These are phyloP conservation scores for Platypus cylindrus DNA, from an alignment of 2,888 invertebrate species.

Conservation along the genomic window DNA sequence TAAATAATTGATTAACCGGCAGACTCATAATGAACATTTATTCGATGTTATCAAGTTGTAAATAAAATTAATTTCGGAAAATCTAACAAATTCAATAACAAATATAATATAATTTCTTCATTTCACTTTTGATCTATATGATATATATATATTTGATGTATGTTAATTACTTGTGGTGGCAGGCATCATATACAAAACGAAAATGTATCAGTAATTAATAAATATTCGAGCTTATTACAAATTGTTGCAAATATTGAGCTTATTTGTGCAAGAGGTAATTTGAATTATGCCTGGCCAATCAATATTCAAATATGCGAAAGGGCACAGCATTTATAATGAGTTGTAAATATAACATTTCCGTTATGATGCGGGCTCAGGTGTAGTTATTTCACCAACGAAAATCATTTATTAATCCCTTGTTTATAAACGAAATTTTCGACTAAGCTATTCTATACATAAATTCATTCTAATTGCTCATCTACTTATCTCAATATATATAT, in stretches of 20 bases:
- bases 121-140: no score
- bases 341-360: conserved; percentile 12
- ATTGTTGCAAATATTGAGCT: conserved; percentile 15
- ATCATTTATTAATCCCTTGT: conserved; percentile 9
- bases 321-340: conserved; percentile 13
- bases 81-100: no score
- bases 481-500: no score
- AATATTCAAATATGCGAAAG: conserved; percentile 13
- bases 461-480: conserved; percentile 3
- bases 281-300: conserved; percentile 11
- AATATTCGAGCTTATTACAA: conserved; percentile 15
- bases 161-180: neutral
- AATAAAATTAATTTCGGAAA: no score
- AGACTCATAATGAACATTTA: no score
- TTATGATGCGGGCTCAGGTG: conserved; percentile 10
- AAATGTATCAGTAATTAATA: conserved; percentile 15
- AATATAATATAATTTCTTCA: no score
- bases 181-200: conserved; percentile 6
- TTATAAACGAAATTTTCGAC: conserved; percentile 7
- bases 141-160: no score
- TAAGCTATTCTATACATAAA: conserved; percentile 6
- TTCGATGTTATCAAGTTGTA: no score
- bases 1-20: no score
- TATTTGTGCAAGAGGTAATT: conserved; percentile 14
- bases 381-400: conserved; percentile 7